phyloP scores from a whole-genome alignment of 2,797 vertebrate genomes.

The Enteromius unitaeniatus region DNA sequence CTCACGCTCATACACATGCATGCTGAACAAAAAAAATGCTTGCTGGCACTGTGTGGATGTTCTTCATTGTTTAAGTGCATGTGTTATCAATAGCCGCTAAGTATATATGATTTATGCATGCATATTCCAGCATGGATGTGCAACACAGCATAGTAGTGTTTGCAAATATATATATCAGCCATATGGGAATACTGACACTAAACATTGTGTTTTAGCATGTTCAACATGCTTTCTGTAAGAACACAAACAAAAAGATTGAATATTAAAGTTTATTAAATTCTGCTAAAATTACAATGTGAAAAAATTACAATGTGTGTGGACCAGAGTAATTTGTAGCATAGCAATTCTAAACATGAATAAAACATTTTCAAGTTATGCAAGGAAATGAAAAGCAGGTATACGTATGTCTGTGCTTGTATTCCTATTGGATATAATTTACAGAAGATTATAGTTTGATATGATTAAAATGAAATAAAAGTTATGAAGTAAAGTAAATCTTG shows the following conservation, averaged over 20 bases:
- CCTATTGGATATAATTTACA: not conserved
- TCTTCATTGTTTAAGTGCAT: conserved; percentile 40
- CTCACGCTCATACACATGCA: conserved; percentile 35
- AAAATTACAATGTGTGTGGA: conserved; percentile 11
- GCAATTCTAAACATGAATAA: not conserved
- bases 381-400: not conserved
- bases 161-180: not conserved
- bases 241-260: not conserved
- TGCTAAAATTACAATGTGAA: conserved; percentile 7
- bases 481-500: not conserved
- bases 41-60: conserved; percentile 40
- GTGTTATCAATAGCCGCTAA: conserved; percentile 17
- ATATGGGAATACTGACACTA: not conserved
- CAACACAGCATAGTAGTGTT: not conserved
- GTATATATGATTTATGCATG: not conserved
- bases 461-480: too few species aligned
- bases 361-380: not conserved
- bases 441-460: not conserved
- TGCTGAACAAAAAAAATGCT: conserved; percentile 38
- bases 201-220: conserved; percentile 18
- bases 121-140: not conserved
- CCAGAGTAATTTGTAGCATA: not conserved
- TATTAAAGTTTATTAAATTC: not conserved
- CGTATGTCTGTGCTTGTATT: not conserved
- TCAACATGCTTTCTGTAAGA: not conserved